Evolutionary conservation across 2,113 vertebrate genomes (phyloP).

Genomic region (Muscicapa adusta): DNA sequence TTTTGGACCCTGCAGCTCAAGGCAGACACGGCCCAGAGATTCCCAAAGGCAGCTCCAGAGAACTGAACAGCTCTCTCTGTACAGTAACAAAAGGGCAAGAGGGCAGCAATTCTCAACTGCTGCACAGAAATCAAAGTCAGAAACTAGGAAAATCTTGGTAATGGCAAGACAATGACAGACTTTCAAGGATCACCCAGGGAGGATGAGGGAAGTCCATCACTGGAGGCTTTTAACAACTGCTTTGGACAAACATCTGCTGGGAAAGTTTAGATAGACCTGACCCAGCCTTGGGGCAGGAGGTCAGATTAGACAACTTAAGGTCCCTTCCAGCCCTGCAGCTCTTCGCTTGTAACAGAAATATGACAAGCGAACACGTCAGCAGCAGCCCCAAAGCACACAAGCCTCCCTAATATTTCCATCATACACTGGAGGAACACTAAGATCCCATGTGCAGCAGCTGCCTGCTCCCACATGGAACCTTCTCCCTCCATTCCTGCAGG

Average conservation of each 20-base stretch:
- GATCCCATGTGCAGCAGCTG: neutral
- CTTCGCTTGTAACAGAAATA: neutral
- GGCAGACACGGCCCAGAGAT: neutral
- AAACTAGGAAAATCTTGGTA: neutral
- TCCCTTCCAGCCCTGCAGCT: neutral
- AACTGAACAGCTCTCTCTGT: neutral
- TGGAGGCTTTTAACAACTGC: neutral
- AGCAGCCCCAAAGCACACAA: neutral
- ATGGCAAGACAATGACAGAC: neutral
- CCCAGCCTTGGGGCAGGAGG: neutral
- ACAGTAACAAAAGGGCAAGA: neutral
- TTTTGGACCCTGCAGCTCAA: neutral
- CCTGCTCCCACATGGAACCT: neutral
- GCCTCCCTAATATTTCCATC: neutral
- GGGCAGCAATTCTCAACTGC: neutral
- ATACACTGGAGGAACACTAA: fast-evolving
- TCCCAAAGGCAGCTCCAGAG: neutral
- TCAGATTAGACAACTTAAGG: neutral
- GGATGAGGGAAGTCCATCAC: neutral
- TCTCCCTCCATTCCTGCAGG: neutral
- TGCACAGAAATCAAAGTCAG: neutral
- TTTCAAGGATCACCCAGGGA: neutral
- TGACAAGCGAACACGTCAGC: neutral
- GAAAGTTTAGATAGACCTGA: constrained; percentile 40
- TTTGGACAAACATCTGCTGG: constrained; percentile 33